Evolutionary conservation across 1,140 invertebrate species (phyloP), one percentile per base, ranked within the genome.

Genomic region (Aporrectodea caliginosa): DNA sequence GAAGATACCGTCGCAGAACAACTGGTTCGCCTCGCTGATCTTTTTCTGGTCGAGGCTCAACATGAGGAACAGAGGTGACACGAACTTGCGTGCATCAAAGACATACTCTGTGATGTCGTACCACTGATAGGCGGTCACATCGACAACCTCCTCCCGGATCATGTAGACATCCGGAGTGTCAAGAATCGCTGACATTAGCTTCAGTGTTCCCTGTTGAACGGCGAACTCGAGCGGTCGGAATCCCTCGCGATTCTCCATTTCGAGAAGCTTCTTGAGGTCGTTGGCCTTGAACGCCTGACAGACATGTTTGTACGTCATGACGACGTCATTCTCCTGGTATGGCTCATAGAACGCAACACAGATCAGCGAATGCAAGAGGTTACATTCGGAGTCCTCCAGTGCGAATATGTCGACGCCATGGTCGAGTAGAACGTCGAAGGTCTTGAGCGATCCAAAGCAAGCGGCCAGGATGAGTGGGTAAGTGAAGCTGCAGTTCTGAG

Each of bases 191-290:
- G 43, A 58, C 43, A 58, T 58, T 22, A 58, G 43, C 22, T 22
- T 6, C 6, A 58, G 6, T 6, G 43, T 58, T 6, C 43, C 43
- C 43, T 58, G 43, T 22, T 58, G 43, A 22, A 58, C 43, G 43
- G 43, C 43, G 43, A 58, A 58, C 43, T 58, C 43, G 43, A 58
- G 43, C 43, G 43, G 43, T 58, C 43, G 43, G 43, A 58, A 58
- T 58, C 43, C 43, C 6, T 6, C 43, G 43, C 43, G 43, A 22
- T 58, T 58, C 43, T 58, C 43, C 43, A 22, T 58, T 22, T 6
- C 22, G 6, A 58, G 43, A 6, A 58, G 43, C 43, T 22, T 6
- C 6, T 22, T 6, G 6, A 58, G 43, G 43, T 58, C 43, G 43
- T 58, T 22, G 6, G 43, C 22, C 43, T 58, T 58, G 6, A 58